These are phyloP conservation scores for Formica exsecta DNA, from an alignment of 1,140 invertebrate genomes.

Conservation along the genomic window DNA sequence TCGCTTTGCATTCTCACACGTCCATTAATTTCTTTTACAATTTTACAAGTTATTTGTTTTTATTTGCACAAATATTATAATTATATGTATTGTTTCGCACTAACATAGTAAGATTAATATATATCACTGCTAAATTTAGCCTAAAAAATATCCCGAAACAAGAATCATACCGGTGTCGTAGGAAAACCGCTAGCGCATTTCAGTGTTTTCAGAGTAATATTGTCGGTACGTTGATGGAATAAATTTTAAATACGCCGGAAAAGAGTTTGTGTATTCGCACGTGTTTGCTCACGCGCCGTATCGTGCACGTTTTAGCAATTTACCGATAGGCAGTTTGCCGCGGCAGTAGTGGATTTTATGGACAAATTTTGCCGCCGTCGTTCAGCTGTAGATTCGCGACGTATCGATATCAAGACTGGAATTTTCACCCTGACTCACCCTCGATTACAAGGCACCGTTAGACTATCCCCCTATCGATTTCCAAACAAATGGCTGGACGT, in stretches of 20 bases:
- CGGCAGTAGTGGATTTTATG: conserved; percentile 23
- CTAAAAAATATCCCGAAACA: conserved; percentile 6
- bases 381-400: background rate
- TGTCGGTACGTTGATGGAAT: conserved; percentile 31
- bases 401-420: conserved; percentile 48
- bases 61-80: background rate
- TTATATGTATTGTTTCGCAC: background rate
- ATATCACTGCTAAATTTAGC: conserved; percentile 31
- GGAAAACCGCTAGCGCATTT: conserved; percentile 10
- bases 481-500: conserved; percentile 24
- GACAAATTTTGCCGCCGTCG: conserved; percentile 13
- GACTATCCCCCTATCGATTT: conserved; percentile 11
- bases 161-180: background rate
- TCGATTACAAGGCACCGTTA: conserved; percentile 39
- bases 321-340: conserved; percentile 11
- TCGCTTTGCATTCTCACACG: background rate
- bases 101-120: conserved; percentile 17
- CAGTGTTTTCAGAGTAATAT: conserved; percentile 30
- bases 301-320: conserved; percentile 45
- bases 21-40: background rate
- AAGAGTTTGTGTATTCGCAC: background rate
- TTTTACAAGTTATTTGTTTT: no score
- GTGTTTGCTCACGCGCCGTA: conserved; percentile 43
- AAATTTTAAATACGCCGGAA: conserved; percentile 53
- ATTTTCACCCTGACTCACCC: background rate